Evolutionary conservation across 2,113 vertebrate genomes (phyloP), one percentile per base, ranked within the genome.

Genomic region (Hyaena hyaena): DNA sequence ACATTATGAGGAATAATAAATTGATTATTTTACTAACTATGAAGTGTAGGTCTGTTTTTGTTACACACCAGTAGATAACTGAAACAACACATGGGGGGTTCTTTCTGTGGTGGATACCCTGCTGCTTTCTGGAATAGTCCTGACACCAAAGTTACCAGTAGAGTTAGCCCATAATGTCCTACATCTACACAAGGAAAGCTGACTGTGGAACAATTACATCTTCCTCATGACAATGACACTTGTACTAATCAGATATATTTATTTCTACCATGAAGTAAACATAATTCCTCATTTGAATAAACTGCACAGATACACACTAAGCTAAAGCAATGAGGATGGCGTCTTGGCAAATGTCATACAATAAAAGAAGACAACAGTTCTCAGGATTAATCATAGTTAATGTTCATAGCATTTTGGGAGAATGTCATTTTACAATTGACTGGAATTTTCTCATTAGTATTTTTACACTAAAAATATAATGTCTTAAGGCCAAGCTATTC

Each of bases 291-390:
- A 71, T 68, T 85, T 90, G 28, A 93, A 92, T 88, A 69, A 96
- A 53, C 5, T 63, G 1, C 50, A 12, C 7, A 77, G 45, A 92
- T 31, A 66, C 1, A 87, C 2, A 81, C 92, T 77, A 88, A 88
- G 11, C 6, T 14, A 10, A 89, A 88, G 84, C 10, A 8, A 48
- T 12, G 4, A 77, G 10, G 7, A 77, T 58, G 10, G 17, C 28
- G 69, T 61, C 83, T 88, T 94, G 11, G 84, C 39, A 96, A 97
- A 85, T 66, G 11, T 77, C 33, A 95, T 15, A 84, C 10, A 80
- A 80, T 66, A 79, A 87, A 92, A 87, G 87, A 61, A 74, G 79
- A 82, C 7, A 95, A 88, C 63, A 89, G n/a, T 28, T 83, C n/a
- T 50, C 73, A 10, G 24, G 10, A 93, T 95, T 89, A 77, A 97